These are phyloP conservation scores for Oreonectes daqikongensis DNA, from an alignment of 2,797 vertebrate genomes.

Conservation along the genomic window DNA sequence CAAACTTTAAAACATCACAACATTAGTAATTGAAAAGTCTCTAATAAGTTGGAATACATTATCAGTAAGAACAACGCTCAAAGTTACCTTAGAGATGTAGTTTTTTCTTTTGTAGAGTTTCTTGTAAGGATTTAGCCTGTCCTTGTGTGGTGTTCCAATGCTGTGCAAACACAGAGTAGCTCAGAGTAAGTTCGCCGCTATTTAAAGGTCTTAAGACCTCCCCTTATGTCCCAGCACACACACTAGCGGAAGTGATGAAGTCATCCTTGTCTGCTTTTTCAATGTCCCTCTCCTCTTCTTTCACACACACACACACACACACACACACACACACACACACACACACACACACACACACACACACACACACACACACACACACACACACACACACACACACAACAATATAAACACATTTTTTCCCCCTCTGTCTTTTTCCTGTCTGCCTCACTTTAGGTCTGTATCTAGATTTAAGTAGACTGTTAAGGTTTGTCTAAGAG, in stretches of 20 bases:
- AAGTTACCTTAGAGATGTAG: conserved; percentile 28
- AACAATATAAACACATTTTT: conserved; percentile 15
- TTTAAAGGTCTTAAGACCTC: conserved; percentile 65
- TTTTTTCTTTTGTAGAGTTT: conserved; percentile 17
- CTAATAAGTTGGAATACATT: not conserved
- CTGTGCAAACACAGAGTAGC: conserved; percentile 28
- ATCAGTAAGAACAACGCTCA: not conserved
- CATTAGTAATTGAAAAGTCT: not conserved
- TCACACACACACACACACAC: conserved; percentile 37
- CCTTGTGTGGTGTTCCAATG: conserved; percentile 5
- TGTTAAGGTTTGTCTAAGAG: conserved; percentile 20
- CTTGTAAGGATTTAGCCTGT: conserved; percentile 7
- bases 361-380: conserved; percentile 39
- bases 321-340: conserved; percentile 43
- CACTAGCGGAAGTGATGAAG: conserved; percentile 61
- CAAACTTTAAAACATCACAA: not conserved
- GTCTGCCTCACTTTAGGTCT: conserved; percentile 4
- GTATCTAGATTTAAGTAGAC: not conserved
- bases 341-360: conserved; percentile 38
- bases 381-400: conserved; percentile 43
- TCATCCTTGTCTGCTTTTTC: conserved; percentile 60
- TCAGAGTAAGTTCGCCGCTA: conserved; percentile 43
- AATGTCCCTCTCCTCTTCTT: conserved; percentile 21
- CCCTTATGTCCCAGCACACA: conserved; percentile 15
- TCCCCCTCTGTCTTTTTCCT: not conserved